Base-by-base conservation (phyloP, 2,113 vertebrate genomes). In the Sorex fumeus region DNA sequence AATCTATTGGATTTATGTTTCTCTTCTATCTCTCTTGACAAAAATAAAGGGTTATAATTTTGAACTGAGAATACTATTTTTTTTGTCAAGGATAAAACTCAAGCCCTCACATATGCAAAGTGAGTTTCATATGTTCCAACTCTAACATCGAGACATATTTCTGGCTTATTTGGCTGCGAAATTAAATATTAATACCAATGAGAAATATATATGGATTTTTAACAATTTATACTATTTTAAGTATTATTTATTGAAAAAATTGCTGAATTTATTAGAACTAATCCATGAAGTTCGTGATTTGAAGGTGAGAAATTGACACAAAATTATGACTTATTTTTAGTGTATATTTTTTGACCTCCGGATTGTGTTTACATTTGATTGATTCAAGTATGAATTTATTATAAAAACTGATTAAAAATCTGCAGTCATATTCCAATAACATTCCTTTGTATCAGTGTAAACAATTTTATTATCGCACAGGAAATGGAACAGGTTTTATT, bases 191-290 rank as follows among this genome's bases (percentile, higher is more conserved):
- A 60, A 21, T 60, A 60, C 23, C 57, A 60, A 23, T 60, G 57
- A 60, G 6, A 60, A 60, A 60, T 23, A 60, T 21, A 23, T 7
- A 60, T 8, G 57, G 40, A 86, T 67, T 90, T 94, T 79, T 80
- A 77, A 47, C 92, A 66, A 79, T 94, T 67, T 0, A 0, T 71
- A 25, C 0, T 28, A 43, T 87, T 84, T 91, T 21, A 84, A 85
- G 11, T 43, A 8, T 81, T 23, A 72, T 83, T 76, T 92, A 76
- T 66, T 87, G 57, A 91, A 86, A 90, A 90, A 27, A 80, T 16
- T 72, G 40, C 3, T 72, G 40, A 75, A 36, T 10, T 92, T 34
- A 74, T 50, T 90, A 45, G 79, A 88, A 82, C 16, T 81, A 53
- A 83, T 91, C 84, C 80, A 6, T 10, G 75, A 21, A 36, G 53